A percentile compares a stretch with the other conserved stretches of the same genome.
These are phyloP conservation scores for Leptinotarsa tumamoca DNA, from an alignment of 2,888 invertebrate species.

Conservation along the genomic window DNA sequence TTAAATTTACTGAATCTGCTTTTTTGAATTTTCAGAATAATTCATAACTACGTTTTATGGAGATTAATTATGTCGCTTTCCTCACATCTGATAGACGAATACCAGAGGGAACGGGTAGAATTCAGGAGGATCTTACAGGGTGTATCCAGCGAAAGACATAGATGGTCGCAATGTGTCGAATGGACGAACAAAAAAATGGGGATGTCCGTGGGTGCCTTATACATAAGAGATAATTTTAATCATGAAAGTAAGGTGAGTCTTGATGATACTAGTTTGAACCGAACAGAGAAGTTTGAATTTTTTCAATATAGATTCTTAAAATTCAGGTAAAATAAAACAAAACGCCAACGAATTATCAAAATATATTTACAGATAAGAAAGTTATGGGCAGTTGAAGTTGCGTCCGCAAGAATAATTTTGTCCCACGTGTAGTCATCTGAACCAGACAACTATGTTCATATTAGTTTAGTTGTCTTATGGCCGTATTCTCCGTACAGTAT, in stretches of 20 bases:
- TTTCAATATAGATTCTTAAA: neutral
- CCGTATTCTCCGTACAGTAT: too few species aligned
- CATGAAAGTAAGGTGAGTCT: constrained; percentile 78
- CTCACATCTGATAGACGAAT: constrained; percentile 83
- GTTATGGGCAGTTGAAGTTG: too few species aligned
- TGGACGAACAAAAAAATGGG: constrained; percentile 90
- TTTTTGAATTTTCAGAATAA: constrained; percentile 67
- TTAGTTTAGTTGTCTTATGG: too few species aligned
- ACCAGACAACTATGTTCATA: too few species aligned
- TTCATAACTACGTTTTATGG: constrained; percentile 85
- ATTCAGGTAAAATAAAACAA: neutral
- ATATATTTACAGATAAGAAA: too few species aligned
- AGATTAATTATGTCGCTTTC: constrained; percentile 80
- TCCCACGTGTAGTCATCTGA: too few species aligned
- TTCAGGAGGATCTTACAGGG: constrained; percentile 82
- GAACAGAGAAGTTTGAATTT: neutral
- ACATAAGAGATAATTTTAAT: constrained; percentile 86
- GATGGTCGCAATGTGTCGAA: constrained; percentile 81
- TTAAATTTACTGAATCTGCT: neutral
- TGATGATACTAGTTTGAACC: neutral
- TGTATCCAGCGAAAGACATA: constrained; percentile 78
- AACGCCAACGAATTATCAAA: neutral
- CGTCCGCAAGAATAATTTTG: too few species aligned
- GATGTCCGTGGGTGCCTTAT: constrained; percentile 88
- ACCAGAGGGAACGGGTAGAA: constrained; percentile 79